phyloP scores from a whole-genome alignment of 2,888 invertebrate species.

The Xestia sexstrigata region DNA sequence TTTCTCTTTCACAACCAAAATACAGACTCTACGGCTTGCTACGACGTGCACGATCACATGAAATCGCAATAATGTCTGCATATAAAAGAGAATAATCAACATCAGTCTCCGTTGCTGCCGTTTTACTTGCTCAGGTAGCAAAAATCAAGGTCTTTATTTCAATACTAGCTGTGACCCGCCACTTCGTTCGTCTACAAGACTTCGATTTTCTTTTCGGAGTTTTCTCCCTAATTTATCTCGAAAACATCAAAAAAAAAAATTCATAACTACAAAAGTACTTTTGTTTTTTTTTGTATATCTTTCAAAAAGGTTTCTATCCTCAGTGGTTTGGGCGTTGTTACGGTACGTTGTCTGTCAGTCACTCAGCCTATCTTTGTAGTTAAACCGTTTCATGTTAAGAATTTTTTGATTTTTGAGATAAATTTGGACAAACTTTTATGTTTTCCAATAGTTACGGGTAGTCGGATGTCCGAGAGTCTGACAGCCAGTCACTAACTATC shows the following conservation, averaged over 20 bases:
- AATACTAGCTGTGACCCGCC: not conserved
- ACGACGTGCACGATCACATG: conserved; percentile 26
- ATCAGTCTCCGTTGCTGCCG: conserved; percentile 59
- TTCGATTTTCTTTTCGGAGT: too few species aligned
- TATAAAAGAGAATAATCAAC: conserved; percentile 69
- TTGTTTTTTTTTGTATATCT: not conserved
- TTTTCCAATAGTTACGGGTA: not conserved
- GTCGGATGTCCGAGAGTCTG: not conserved
- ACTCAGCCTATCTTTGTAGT: not conserved
- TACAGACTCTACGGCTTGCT: conserved; percentile 12
- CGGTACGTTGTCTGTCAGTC: not conserved
- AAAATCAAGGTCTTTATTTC: conserved; percentile 27
- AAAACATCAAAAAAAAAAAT: too few species aligned
- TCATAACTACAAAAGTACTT: too few species aligned
- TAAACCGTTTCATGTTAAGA: not conserved
- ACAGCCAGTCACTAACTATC: not conserved
- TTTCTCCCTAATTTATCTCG: too few species aligned
- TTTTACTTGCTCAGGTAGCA: conserved; percentile 39
- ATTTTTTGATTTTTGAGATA: conserved; percentile 4
- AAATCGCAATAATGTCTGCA: conserved; percentile 61
- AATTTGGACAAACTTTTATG: conserved; percentile 2
- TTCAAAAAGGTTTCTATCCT: not conserved
- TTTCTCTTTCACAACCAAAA: conserved; percentile 27
- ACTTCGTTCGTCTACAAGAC: not conserved
- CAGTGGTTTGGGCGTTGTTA: not conserved